Evolutionary conservation across 2,888 invertebrate species (phyloP), one percentile per base, ranked within the genome.

Genomic region (Nowickia ferox): DNA sequence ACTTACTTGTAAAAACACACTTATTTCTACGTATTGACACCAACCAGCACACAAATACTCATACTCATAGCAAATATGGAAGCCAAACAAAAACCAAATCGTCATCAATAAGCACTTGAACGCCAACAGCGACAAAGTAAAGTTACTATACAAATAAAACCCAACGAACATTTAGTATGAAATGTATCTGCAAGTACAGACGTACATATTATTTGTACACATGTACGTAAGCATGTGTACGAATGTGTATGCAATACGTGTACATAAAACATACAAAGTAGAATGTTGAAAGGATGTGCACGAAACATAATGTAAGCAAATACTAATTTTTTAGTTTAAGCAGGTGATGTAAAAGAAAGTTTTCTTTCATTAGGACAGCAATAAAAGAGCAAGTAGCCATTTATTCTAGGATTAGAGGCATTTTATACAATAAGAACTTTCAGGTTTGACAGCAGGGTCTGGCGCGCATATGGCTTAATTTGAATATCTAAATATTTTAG

Each of bases 31-130:
- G 44, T 76, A 83, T 77, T 87, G 76, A 84, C 82, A 84, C 76
- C 55, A 65, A 83, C 69, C 51, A 59, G 46, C 68, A 46, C 68
- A 69, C 59, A 48, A 30, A 30, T 46, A 46, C n/a, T 66, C 61
- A 61, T 38, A 74, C 48, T 61, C 44, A 68, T 22, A 74, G 42
- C 55, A 75, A 86, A 86, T 86, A 86, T 83, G 83, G 86, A 86
- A 86, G 86, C 86, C 86, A 86, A 80, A 86, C 72, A 86, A 86
- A 75, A 83, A 71, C 68, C 77, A 66, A 83, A 83, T 75, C 65
- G 53, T 68, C 68, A 74, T 78, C 83, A 84, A 84, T 84, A 83
- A 71, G 46, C 71, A 71, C 63, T 57, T 51, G n/a, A 30, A 77
- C 40, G 9, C 30, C 11, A 38, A 48, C 17, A 17, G 19, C 40